Evolutionary conservation across 1,140 invertebrate genomes (phyloP).

Genomic region (Ips nitidus): DNA sequence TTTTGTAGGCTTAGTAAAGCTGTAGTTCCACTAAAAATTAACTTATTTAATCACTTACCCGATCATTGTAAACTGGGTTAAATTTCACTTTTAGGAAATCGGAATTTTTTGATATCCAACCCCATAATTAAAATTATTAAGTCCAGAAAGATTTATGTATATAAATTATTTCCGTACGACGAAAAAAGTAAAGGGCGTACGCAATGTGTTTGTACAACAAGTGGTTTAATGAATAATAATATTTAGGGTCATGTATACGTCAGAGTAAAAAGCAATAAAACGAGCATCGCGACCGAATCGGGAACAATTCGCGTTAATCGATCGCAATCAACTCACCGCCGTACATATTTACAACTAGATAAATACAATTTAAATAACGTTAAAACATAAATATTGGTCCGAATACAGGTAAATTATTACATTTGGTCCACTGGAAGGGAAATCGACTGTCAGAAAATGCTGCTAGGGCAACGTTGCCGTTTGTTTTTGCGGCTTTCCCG

Average conservation of each 20-base stretch:
- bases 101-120: no score
- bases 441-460: conserved; percentile 43
- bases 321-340: conserved; percentile 39
- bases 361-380: conserved; percentile 40
- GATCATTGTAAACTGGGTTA: no score
- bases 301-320: conserved; percentile 35
- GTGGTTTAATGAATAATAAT: conserved; percentile 42
- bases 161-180: conserved; percentile 31
- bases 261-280: conserved; percentile 34
- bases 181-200: neutral
- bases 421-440: conserved; percentile 45
- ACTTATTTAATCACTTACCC: no score
- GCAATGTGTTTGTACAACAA: conserved; percentile 40
- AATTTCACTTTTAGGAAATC: no score
- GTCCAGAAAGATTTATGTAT: conserved; percentile 11
- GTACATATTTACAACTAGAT: conserved; percentile 39
- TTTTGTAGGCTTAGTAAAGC: no score
- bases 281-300: conserved; percentile 32
- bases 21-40: no score
- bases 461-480: conserved; percentile 28
- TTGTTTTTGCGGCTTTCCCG: neutral
- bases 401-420: conserved; percentile 40
- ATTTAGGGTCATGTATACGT: conserved; percentile 15
- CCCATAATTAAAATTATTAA: no score
- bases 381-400: conserved; percentile 42